Evolutionary conservation across 2,113 vertebrate species (phyloP).

Genomic region (Tretioscincus oriximinensis): DNA sequence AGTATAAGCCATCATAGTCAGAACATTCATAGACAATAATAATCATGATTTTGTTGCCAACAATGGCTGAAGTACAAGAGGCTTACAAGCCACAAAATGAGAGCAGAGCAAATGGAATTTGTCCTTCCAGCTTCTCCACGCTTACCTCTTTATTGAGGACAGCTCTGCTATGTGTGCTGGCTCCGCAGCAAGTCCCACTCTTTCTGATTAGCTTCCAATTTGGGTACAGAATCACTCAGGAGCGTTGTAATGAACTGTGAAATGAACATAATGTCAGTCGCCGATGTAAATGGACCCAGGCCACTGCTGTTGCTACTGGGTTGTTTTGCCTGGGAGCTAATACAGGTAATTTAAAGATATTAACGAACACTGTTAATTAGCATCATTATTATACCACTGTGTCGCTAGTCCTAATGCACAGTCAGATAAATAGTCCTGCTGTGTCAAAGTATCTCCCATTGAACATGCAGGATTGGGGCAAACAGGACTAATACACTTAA

Average conservation of each 20-base stretch:
- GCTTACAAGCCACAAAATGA: not conserved
- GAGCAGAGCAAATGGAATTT: not conserved
- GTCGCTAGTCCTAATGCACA: not conserved
- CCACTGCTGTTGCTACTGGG: not conserved
- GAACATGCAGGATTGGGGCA: not conserved
- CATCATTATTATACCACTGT: slow-evolving; percentile 14
- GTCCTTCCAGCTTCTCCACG: not conserved
- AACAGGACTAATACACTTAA: not conserved
- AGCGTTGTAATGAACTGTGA: slow-evolving; percentile 19
- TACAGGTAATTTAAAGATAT: slow-evolving; percentile 46
- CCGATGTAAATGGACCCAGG: slow-evolving; percentile 3
- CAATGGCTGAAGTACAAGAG: not conserved
- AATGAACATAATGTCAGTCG: slow-evolving; percentile 6
- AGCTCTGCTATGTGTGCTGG: not conserved
- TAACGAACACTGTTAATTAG: slow-evolving; percentile 36
- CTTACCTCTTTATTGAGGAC: not conserved
- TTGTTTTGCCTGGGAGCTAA: slow-evolving; percentile 42
- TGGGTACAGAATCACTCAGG: not conserved
- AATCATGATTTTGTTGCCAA: not conserved
- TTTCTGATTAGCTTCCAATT: not conserved
- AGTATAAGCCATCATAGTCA: not conserved
- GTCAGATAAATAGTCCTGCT: slow-evolving; percentile 18
- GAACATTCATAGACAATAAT: not conserved
- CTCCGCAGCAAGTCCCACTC: not conserved
- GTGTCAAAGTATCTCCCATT: slow-evolving; percentile 21